Base-by-base conservation (phyloP, 2,888 invertebrate species). In the Habrosyne pyritoides region DNA sequence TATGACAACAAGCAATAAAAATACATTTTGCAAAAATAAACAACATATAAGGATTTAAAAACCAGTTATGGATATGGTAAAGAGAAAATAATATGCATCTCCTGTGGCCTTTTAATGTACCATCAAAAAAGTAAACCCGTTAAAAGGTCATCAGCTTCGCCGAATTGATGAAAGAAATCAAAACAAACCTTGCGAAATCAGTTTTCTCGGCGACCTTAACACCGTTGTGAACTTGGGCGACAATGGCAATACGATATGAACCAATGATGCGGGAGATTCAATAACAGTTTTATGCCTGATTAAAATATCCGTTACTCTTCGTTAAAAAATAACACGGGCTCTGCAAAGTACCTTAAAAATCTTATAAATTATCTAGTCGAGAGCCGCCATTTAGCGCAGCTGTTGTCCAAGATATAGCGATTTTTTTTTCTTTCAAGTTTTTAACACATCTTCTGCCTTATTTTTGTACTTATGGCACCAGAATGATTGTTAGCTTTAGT, bases 221-320 rank as follows among this genome's bases (percentile, higher is more conserved):
- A 87, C 81, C 69, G 75, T 82, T 88, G 83, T 84, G 77, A 83
- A 81, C 80, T 75, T 81, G 73, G 63, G 79, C 83, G 87, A 81
- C 84, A 85, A 81, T 81, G 73, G 69, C 74, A 69, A 65, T 77
- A 68, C 69, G 71, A 72, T 69, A 75, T 75, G 72, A 83, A 75
- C 73, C 79, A 81, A 69, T 83, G 81, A 89, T 89, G 87, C 89
- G 89, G 89, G 87, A 71, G 77, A 75, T 84, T 79, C 73, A 71
- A 77, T 77, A 80, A 62, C 33, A 0, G 60, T 61, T 42, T 63
- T 63, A 66, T 62, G 63, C 59, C 50, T 28, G 36, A 47, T 36
- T 10, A 33, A 33, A 24, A 24, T 24, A 24, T 24, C 12, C 10
- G 14, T 14, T 0, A 36, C 4, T 36, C 36, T 30, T 30, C 36